A percentile compares a stretch with the other conserved stretches of the same genome.
These are phyloP conservation scores for Ailuropoda melanoleuca DNA, from an alignment of 2,113 vertebrate genomes.

Conservation along the genomic window DNA sequence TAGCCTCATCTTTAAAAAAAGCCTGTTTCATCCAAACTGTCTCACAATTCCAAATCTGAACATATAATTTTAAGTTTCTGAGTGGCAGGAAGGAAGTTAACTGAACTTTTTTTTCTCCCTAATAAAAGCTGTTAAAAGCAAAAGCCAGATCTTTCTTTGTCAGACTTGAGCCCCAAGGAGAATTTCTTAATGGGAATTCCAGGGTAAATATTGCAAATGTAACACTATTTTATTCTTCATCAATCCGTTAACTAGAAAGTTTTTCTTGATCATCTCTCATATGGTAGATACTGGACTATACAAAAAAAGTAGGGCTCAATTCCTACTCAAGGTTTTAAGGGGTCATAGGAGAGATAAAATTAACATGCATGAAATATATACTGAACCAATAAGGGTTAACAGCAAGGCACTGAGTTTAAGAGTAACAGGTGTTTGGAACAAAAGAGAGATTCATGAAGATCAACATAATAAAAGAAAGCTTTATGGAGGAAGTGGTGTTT, in stretches of 20 bases:
- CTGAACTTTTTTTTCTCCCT: not conserved
- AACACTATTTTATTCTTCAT: not conserved
- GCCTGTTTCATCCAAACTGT: slow-evolving; percentile 47
- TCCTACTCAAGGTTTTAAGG: not conserved
- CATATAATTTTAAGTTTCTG: slow-evolving; percentile 44
- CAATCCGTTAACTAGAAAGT: not conserved
- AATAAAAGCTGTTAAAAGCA: slow-evolving; percentile 31
- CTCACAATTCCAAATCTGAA: slow-evolving; percentile 33
- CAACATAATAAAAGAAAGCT: slow-evolving; percentile 46
- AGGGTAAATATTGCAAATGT: not conserved
- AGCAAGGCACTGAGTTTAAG: not conserved
- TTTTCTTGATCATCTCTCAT: not conserved
- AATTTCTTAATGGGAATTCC: slow-evolving; percentile 30
- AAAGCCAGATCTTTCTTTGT: not conserved
- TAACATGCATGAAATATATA: not conserved
- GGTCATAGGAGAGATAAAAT: not conserved
- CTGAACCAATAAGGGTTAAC: not conserved
- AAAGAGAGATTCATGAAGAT: not conserved
- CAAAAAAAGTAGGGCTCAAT: not conserved
- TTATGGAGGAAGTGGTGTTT: slow-evolving; percentile 57
- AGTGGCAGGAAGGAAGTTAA: slow-evolving; percentile 49
- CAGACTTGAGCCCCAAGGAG: not conserved
- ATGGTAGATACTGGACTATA: not conserved
- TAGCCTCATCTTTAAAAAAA: slow-evolving; percentile 46
- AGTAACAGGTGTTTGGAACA: slow-evolving; percentile 45